Percentiles rank a stretch among this genome's conserved stretches.
These are phyloP conservation scores for Dicyrtomina minuta DNA, from an alignment of 2,888 invertebrate genomes.

Conservation along the genomic window DNA sequence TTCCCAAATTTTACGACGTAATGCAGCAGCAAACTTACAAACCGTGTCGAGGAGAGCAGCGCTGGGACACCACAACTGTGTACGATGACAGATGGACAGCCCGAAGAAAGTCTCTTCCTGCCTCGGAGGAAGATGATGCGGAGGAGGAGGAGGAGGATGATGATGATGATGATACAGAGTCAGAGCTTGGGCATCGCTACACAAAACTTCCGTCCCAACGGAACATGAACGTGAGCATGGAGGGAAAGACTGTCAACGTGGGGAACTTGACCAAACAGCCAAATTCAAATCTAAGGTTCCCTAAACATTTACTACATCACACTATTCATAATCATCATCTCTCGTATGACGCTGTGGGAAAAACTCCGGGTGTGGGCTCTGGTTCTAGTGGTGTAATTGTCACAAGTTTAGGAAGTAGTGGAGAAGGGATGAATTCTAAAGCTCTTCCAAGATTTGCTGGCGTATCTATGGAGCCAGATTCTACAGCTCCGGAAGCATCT, in stretches of 20 bases:
- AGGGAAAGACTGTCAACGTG: neutral
- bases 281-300: too few relatives aligned
- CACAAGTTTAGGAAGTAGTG: neutral
- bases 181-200: conserved; percentile 1
- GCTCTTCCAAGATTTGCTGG: neutral
- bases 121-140: conserved; percentile 2
- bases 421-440: neutral
- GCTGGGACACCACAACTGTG: neutral
- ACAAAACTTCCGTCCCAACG: conserved; percentile 2
- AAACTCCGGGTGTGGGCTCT: neutral
- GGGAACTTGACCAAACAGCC: neutral
- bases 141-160: conserved; percentile 16
- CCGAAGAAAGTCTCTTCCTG: neutral
- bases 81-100: conserved; percentile 6
- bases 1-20: conserved; percentile 51
- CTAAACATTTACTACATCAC: neutral
- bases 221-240: neutral
- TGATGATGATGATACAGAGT: conserved; percentile 18
- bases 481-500: conserved; percentile 9
- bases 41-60: neutral
- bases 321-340: conserved; percentile 7
- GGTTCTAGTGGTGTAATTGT: neutral
- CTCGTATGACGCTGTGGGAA: neutral
- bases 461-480: neutral
- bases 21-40: conserved; percentile 29